phyloP scores from a whole-genome alignment of 2,113 vertebrate genomes.

The Neofelis nebulosa region DNA sequence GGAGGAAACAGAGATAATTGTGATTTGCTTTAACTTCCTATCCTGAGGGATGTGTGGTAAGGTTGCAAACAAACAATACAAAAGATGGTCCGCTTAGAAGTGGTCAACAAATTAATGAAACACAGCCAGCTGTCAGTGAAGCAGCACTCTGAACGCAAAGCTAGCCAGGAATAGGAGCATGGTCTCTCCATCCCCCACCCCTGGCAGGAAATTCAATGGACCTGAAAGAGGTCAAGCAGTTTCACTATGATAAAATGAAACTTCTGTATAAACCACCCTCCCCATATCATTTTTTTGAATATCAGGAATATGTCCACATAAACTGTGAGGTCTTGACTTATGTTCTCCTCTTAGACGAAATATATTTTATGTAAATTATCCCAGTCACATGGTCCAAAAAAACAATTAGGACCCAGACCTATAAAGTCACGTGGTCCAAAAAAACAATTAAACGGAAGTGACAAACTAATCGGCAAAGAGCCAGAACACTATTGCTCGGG shows the following conservation, averaged over 20 bases:
- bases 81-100: conserved; percentile 44
- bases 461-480: background rate
- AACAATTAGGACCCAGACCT: background rate
- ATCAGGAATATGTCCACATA: background rate
- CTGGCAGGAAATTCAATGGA: background rate
- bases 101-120: conserved; percentile 32
- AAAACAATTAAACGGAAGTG: background rate
- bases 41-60: conserved; percentile 31
- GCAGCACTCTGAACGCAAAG: background rate
- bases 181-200: background rate
- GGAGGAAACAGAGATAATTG: conserved; percentile 44
- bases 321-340: background rate
- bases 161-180: background rate
- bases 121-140: background rate
- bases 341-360: background rate
- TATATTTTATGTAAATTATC: background rate
- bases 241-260: background rate
- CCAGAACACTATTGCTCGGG: background rate
- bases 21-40: conserved; percentile 12
- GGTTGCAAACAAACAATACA: conserved; percentile 4
- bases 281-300: background rate
- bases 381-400: background rate
- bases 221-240: background rate
- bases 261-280: background rate
- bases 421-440: background rate